Evolutionary conservation across 1,140 invertebrate genomes (phyloP).

Genomic region (Drosophila neocordata): DNA sequence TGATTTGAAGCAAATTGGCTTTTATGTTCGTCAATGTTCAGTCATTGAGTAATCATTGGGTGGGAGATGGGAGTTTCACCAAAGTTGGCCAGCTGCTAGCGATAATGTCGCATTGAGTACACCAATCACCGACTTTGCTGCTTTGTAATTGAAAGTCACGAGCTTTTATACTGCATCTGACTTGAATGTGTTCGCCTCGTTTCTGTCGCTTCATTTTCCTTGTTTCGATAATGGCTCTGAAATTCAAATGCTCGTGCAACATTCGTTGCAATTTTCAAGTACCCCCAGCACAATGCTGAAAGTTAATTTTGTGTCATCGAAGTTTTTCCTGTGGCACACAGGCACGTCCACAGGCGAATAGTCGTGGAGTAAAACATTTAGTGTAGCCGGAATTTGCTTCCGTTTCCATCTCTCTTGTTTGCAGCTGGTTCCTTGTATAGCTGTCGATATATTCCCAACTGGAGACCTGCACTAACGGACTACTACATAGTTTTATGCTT

Average conservation of each 20-base stretch:
- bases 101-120: slow-evolving; percentile 38
- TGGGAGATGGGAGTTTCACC: not conserved
- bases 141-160: slow-evolving; percentile 59
- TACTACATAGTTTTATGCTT: not conserved
- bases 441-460: not conserved
- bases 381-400: slow-evolving; percentile 5
- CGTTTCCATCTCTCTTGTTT: slow-evolving; percentile 17
- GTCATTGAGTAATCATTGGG: not conserved
- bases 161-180: slow-evolving; percentile 21
- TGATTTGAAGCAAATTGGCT: slow-evolving; percentile 14
- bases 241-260: slow-evolving; percentile 45
- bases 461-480: not conserved
- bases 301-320: slow-evolving; percentile 59
- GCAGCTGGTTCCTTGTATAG: not conserved
- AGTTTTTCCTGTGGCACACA: slow-evolving; percentile 45
- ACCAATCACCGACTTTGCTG: slow-evolving; percentile 44
- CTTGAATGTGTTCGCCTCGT: slow-evolving; percentile 16
- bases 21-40: not conserved
- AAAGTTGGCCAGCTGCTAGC: not conserved
- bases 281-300: slow-evolving; percentile 32
- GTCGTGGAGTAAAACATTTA: slow-evolving; percentile 15
- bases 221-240: slow-evolving; percentile 10
- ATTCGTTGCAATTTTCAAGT: slow-evolving; percentile 38
- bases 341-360: slow-evolving; percentile 45
- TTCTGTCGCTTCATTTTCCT: slow-evolving; percentile 7